A percentile compares a stretch with the other conserved stretches of the same genome.
Conservation (phyloP, 2,797 vertebrate genomes). For the Rhinichthys osculus region DNA sequence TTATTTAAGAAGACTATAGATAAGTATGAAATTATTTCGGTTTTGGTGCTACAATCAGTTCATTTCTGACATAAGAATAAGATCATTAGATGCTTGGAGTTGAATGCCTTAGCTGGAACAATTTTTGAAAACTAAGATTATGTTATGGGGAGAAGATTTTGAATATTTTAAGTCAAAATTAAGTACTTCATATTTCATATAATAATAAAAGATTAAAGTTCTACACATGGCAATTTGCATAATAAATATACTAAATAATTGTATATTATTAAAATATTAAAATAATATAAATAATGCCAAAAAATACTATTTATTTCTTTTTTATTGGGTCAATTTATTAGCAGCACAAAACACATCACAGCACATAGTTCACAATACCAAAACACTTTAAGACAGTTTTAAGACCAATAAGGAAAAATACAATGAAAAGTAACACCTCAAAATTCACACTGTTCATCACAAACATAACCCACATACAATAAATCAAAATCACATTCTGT, state of each 20-base stretch:
- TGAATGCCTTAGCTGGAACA: background rate
- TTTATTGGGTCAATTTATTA: constrained; percentile 3
- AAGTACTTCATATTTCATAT: background rate
- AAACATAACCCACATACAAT: background rate
- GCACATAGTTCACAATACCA: background rate
- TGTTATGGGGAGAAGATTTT: background rate
- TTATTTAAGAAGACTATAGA: background rate
- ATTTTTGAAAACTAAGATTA: background rate
- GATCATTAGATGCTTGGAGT: background rate
- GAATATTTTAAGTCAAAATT: background rate
- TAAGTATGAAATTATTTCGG: background rate
- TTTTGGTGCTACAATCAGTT: background rate
- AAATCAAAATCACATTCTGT: constrained; percentile 9
- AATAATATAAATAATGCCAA: background rate
- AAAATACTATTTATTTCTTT: background rate
- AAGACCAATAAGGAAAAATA: background rate
- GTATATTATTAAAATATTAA: background rate
- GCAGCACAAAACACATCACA: background rate
- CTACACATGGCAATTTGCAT: background rate
- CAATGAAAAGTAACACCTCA: background rate
- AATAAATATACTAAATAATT: background rate
- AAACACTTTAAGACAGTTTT: background rate
- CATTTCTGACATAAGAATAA: background rate
- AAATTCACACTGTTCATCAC: background rate
- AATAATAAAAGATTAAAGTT: background rate